Evolutionary conservation across 2,113 vertebrate genomes (phyloP).

Genomic region (human): GRCh38 chr11:22063501-22064000

Average conservation of each 20-base stretch:
- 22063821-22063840: not conserved
- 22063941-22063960: not conserved
- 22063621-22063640: not conserved
- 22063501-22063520: not conserved
- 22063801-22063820: not conserved
- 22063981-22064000: not conserved
- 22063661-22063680: not conserved
- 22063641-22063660: not conserved
- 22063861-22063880: not conserved
- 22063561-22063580: not conserved
- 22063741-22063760: not conserved
- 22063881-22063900: not conserved
- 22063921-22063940: not conserved
- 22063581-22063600: not conserved
- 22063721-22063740: not conserved
- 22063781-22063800: slow-evolving; percentile 4
- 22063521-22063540: not conserved
- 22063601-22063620: not conserved
- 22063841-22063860: not conserved
- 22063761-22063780: not conserved
- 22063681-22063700: not conserved
- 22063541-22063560: not conserved
- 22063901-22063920: not conserved
- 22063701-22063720: slow-evolving; percentile 39
- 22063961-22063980: not conserved